Conservation (phyloP, 2,797 vertebrate species). For the Thamnophis elegans region DNA sequence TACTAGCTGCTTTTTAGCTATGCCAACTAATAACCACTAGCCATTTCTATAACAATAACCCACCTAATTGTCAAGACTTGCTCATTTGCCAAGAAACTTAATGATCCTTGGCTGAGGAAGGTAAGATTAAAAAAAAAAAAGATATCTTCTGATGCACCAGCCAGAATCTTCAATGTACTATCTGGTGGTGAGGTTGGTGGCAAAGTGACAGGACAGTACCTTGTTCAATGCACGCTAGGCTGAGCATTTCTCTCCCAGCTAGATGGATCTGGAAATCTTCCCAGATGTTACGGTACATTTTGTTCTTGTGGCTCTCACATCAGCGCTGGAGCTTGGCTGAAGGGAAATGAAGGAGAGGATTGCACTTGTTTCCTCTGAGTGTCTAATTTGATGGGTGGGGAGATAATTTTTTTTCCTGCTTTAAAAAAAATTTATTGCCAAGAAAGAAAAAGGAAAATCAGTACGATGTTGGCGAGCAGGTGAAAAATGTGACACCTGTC, state of each 20-base stretch:
- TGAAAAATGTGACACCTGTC: neutral
- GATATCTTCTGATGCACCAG: neutral
- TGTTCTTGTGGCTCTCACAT: neutral
- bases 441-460: neutral
- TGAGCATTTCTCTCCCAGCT: neutral
- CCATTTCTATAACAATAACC: neutral
- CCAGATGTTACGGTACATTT: conserved; percentile 9
- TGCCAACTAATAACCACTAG: neutral
- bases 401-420: neutral
- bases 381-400: neutral
- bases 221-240: rapidly evolving
- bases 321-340: neutral
- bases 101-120: neutral
- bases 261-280: neutral
- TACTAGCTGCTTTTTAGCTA: neutral
- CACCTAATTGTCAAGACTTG: neutral
- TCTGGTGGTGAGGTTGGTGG: neutral
- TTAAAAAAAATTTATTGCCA: neutral
- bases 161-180: neutral
- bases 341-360: neutral
- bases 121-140: neutral
- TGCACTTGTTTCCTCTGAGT: neutral
- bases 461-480: neutral
- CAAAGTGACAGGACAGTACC: neutral
- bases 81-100: neutral